Conservation (phyloP, 2,113 vertebrate genomes). For the Anser cygnoides region DNA sequence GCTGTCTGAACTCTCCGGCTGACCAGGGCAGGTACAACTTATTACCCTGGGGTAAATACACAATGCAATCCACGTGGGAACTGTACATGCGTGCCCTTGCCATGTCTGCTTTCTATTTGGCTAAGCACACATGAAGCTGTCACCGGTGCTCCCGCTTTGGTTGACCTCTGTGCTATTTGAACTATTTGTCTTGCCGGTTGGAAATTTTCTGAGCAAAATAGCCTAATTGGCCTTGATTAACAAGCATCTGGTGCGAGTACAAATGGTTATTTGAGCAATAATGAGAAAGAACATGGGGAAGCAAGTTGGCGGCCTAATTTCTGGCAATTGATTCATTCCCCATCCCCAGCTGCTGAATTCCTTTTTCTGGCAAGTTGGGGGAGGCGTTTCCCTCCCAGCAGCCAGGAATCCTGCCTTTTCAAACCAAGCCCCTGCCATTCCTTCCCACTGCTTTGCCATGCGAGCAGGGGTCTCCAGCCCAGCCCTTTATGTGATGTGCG, state of each 20-base stretch:
- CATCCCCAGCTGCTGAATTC: conserved; percentile 33
- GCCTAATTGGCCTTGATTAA: conserved; percentile 73
- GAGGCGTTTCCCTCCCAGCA: background rate
- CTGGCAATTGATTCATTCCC: conserved; percentile 50
- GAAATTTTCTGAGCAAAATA: conserved; percentile 70
- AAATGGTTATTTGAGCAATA: conserved; percentile 71
- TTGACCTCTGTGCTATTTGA: conserved; percentile 61
- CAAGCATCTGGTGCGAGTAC: conserved; percentile 68
- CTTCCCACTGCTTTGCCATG: background rate
- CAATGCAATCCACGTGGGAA: background rate
- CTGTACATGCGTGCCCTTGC: conserved; percentile 17
- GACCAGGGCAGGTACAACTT: background rate
- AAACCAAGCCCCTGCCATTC: background rate
- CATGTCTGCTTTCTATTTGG: conserved; percentile 68
- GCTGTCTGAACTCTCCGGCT: conserved; percentile 14
- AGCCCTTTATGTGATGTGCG: background rate
- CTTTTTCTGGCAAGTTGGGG: conserved; percentile 27
- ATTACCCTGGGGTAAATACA: background rate
- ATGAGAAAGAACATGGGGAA: conserved; percentile 67
- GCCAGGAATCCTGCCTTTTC: background rate
- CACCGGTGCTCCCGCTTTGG: conserved; percentile 30
- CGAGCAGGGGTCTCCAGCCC: background rate
- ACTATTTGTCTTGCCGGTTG: conserved; percentile 68
- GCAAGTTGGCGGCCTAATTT: conserved; percentile 49
- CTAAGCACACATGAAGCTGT: conserved; percentile 58